These are phyloP conservation scores for Lipophrys pholis DNA, from an alignment of 2,113 vertebrate species.

Conservation along the genomic window DNA sequence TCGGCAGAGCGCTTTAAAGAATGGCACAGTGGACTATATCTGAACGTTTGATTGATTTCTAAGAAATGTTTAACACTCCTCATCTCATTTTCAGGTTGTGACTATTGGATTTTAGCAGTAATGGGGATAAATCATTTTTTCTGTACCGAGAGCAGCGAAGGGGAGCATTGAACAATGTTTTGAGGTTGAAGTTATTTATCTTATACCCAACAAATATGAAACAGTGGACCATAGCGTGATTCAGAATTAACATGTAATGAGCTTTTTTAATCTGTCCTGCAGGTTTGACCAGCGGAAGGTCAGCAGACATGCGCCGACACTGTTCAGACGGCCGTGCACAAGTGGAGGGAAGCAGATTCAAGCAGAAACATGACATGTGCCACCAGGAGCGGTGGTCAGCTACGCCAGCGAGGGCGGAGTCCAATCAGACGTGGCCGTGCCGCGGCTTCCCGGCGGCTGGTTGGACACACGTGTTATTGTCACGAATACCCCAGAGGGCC, in stretches of 20 bases:
- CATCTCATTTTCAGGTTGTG: background rate
- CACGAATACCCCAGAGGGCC: conserved; percentile 41
- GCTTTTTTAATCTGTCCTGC: too few species aligned
- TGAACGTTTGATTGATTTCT: background rate
- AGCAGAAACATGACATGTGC: conserved; percentile 11
- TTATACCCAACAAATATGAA: background rate
- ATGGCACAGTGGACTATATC: background rate
- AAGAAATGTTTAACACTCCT: conserved; percentile 1
- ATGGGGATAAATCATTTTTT: background rate
- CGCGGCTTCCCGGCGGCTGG: conserved; percentile 53
- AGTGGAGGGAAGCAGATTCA: conserved; percentile 20
- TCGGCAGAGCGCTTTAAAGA: too few species aligned
- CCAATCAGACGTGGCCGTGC: conserved; percentile 27
- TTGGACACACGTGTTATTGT: conserved; percentile 51
- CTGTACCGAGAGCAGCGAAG: background rate
- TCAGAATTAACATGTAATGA: too few species aligned
- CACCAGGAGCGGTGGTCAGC: conserved; percentile 31
- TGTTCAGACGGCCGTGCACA: conserved; percentile 17
- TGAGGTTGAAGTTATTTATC: background rate
- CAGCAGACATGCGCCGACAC: conserved; percentile 16
- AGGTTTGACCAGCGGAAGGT: background rate
- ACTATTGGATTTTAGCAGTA: background rate
- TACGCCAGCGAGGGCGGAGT: conserved; percentile 24
- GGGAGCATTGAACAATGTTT: background rate
- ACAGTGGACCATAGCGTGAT: too few species aligned